Base-by-base conservation (phyloP, 92 coral and sea anemone species). In the Heliopora coerulea region DNA sequence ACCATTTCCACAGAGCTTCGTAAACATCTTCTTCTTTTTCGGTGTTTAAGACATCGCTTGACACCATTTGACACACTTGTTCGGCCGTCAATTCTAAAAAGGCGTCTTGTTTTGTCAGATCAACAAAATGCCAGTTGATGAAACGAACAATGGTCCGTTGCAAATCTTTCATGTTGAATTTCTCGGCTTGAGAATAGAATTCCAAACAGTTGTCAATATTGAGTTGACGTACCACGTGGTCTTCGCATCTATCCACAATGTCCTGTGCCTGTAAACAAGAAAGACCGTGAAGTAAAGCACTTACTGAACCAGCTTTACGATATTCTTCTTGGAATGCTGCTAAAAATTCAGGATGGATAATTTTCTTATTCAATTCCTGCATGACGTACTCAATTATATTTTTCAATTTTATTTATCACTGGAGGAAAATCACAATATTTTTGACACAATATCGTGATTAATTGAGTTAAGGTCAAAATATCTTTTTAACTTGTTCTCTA, bases 1-100 rank as follows among this genome's bases (percentile, higher is more conserved):
- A 90, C 97, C 97, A 92, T 68, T 54, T 83, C 77, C 81, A 84
- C n/a, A 85, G 83, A 11, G 93, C 96, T 68, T 92, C 96, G 61
- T 92, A 92, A 5, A 90, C 96, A 35, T 86, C 69, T 84, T 90
- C 96, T 70, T 92, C 97, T 30, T 83, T 79, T 68, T 83, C 83
- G 15, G 87, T 90, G 17, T 90, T 78, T 41, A 92, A 83, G 26
- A 83, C 84, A 58, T 90, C 93, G 73, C 96, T 92, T 31, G 69
- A 75, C 41, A 90, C 78, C 7, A 92, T 84, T 31, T 83, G 74
- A 35, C 68, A 57, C 0, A 92, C 75, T 7, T 83, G 86, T 39
- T 83, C 83, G 30, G 86, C 91, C 15, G 89, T 65, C 49, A 92
- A 41, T 39, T 78, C 68, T 80, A 90, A 19, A 37, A 90, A 92